Base-by-base conservation (phyloP, 2,113 vertebrate genomes). In the Eclectus roratus region DNA sequence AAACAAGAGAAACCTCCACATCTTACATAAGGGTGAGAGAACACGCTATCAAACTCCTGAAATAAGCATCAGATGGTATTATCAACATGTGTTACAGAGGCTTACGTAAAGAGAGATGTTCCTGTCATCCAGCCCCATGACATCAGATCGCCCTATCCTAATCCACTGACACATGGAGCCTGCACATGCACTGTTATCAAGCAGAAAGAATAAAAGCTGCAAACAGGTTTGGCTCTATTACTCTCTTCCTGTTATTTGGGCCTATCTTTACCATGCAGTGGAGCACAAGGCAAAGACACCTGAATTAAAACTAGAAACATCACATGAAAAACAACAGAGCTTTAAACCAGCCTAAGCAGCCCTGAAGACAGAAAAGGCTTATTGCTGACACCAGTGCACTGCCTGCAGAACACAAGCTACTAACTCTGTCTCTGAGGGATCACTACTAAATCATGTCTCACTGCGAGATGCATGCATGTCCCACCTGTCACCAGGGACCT, bases 1-100 rank as follows among this genome's bases (percentile, higher is more conserved):
- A 84, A 90, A 78, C 63, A 91, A 56, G 69, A 91, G 55, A 81
- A 90, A 91, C 49, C 74, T 88, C 65, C 41, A 53, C 27, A 3
- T 71, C 69, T 92, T 96, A 87, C 77, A 63, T 92, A 97, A 97
- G 0, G 2, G 41, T 31, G 73, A 93, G 69, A 74, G 56, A 92
- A 81, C 53, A 68, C 0, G 1, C 21, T 80, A 46, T 28, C 66
- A 3, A 29, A 76, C 85, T 78, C 77, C 91, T 76, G 77, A 76
- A 95, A 92, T 76, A 84, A 96, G 85, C 85, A 92, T 95, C 77
- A 92, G 65, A 81, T 88, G 65, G 21, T 76, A 65, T 94, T 71
- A 92, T 79, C 85, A 83, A 83, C 56, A 60, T 84, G 71, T 76
- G 92, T n/a, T 93, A 23, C 4, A 41, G 1, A 61, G 64, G 72